Evolutionary conservation across 2,797 vertebrate genomes (phyloP).

Genomic region (Tauraco hartlaubi): DNA sequence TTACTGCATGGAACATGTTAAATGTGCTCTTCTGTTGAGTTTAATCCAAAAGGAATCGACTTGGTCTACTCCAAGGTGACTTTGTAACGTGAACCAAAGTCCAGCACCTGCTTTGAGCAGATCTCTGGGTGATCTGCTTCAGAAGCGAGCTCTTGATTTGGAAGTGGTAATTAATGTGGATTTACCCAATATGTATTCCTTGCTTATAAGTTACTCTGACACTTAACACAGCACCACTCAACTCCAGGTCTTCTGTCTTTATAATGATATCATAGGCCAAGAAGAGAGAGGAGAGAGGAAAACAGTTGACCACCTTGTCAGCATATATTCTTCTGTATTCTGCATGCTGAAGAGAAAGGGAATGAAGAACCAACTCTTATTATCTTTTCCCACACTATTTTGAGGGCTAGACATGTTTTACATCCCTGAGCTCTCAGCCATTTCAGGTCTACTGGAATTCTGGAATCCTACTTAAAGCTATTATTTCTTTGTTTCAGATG

Average conservation of each 20-base stretch:
- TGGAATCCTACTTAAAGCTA: not conserved
- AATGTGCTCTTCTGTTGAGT: not conserved
- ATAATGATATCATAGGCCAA: not conserved
- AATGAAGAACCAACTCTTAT: not conserved
- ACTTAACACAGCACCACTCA: not conserved
- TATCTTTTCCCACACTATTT: not conserved
- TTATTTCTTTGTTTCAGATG: not conserved
- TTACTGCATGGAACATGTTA: not conserved
- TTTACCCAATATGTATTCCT: not conserved
- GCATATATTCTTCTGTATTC: not conserved
- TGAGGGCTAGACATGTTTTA: not conserved
- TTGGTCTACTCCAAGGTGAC: not conserved
- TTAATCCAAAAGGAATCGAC: not conserved
- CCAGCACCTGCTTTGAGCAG: not conserved
- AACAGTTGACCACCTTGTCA: not conserved
- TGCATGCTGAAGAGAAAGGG: not conserved
- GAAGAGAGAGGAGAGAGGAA: not conserved
- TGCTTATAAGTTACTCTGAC: not conserved
- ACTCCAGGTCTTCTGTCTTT: not conserved
- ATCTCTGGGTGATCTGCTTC: not conserved
- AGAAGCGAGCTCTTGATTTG: not conserved
- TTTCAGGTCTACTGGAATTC: not conserved
- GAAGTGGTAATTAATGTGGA: not conserved
- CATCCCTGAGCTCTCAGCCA: not conserved
- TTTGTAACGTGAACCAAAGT: not conserved